phyloP scores from a whole-genome alignment of 2,888 invertebrate genomes.

The Archaeoteleia sp. region DNA sequence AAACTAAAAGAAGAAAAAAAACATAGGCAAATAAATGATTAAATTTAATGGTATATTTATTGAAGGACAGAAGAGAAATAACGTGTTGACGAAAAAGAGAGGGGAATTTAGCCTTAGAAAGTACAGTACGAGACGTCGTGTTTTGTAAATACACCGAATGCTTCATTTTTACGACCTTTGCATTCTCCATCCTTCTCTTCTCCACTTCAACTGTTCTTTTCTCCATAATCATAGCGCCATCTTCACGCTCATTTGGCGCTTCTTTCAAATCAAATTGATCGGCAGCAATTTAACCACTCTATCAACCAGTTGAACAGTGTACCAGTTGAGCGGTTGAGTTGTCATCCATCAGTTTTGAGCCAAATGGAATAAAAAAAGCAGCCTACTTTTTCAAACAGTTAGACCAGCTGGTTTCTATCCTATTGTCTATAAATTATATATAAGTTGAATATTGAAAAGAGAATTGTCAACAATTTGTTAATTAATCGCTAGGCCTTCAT shows the following conservation, averaged over 20 bases:
- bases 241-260: conserved; percentile 8
- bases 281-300: background rate
- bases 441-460: no score
- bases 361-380: no score
- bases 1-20: conserved; percentile 25
- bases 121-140: conserved; percentile 11
- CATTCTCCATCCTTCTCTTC: conserved; percentile 32
- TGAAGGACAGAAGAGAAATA: conserved; percentile 38
- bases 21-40: conserved; percentile 50
- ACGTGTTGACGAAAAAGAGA: conserved; percentile 25
- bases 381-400: no score
- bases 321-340: no score
- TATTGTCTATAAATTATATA: no score
- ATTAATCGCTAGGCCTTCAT: no score
- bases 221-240: conserved; percentile 5
- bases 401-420: no score
- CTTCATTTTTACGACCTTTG: conserved; percentile 22
- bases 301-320: no score
- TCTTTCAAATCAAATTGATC: conserved; percentile 11
- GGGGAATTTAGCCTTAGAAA: conserved; percentile 30
- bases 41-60: conserved; percentile 63
- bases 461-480: no score
- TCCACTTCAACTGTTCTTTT: conserved; percentile 27
- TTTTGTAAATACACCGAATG: conserved; percentile 37
- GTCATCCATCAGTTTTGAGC: no score